phyloP scores from a whole-genome alignment of 2,888 invertebrate species.

The Rotaria magnacalcarata region DNA sequence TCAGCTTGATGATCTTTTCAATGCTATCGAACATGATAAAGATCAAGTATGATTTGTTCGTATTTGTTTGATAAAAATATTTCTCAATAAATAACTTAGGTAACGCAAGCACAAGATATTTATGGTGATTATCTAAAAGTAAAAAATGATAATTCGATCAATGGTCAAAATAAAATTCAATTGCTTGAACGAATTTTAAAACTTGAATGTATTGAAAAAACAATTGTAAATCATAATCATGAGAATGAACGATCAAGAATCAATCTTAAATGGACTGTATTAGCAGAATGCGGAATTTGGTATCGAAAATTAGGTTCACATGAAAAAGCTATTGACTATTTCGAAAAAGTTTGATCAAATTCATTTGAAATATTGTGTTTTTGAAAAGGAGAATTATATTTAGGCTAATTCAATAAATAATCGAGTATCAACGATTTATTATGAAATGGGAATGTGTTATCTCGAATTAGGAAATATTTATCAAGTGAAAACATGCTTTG shows the following conservation, averaged over 20 bases:
- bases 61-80: background rate
- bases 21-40: slow-evolving; percentile 9
- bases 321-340: background rate
- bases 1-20: slow-evolving; percentile 26
- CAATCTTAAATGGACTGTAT: slow-evolving; percentile 1
- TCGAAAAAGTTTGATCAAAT: background rate
- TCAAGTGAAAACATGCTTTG: slow-evolving; percentile 11
- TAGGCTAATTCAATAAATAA: background rate
- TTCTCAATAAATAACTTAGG: background rate
- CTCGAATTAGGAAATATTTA: background rate
- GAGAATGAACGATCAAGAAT: slow-evolving; percentile 1
- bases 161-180: background rate
- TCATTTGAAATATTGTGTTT: too few species aligned
- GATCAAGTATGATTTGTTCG: background rate
- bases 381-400: background rate
- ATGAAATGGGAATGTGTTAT: slow-evolving; percentile 25
- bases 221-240: background rate
- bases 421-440: background rate
- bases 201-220: slow-evolving; percentile 27
- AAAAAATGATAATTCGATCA: background rate
- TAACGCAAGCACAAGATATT: background rate
- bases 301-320: background rate
- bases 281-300: slow-evolving; percentile 11
- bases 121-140: background rate
- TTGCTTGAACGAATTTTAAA: background rate